These are phyloP conservation scores for Eupithecia subfuscata DNA, from an alignment of 2,888 invertebrate genomes.

Conservation along the genomic window DNA sequence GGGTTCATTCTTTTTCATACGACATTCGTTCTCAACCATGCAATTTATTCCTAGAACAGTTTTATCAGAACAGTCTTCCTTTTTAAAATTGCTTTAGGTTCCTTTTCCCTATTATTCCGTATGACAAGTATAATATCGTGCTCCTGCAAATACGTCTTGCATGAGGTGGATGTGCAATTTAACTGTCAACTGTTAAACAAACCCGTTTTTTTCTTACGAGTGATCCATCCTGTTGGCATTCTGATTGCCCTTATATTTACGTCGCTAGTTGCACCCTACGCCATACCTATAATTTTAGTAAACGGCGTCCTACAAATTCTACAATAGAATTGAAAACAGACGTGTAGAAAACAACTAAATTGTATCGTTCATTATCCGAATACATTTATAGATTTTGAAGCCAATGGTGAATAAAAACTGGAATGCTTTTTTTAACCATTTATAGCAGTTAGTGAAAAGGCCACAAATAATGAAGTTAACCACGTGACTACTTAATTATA, in stretches of 20 bases:
- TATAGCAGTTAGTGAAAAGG: constrained; percentile 47
- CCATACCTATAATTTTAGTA: constrained; percentile 51
- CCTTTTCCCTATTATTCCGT: constrained; percentile 12
- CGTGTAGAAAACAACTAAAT: constrained; percentile 50
- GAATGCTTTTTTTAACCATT: constrained; percentile 42
- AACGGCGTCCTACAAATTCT: constrained; percentile 35
- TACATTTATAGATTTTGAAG: constrained; percentile 45
- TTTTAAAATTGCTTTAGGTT: not conserved
- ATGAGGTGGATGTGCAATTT: constrained; percentile 49
- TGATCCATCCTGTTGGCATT: constrained; percentile 51
- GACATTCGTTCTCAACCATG: constrained; percentile 4
- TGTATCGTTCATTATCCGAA: constrained; percentile 28
- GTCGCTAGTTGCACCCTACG: constrained; percentile 37
- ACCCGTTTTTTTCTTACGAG: constrained; percentile 46
- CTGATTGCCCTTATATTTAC: constrained; percentile 45
- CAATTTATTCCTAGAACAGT: constrained; percentile 4
- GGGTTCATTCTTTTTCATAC: not conserved
- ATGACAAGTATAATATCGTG: constrained; percentile 18
- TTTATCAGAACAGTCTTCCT: not conserved
- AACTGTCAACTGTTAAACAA: constrained; percentile 54
- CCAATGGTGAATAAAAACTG: constrained; percentile 48
- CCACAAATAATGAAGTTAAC: constrained; percentile 45
- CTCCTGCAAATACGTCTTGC: constrained; percentile 19
- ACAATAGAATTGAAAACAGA: constrained; percentile 42
- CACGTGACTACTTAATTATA: no score